phyloP scores from a whole-genome alignment of 2,113 vertebrate species.

The Scomber colias region DNA sequence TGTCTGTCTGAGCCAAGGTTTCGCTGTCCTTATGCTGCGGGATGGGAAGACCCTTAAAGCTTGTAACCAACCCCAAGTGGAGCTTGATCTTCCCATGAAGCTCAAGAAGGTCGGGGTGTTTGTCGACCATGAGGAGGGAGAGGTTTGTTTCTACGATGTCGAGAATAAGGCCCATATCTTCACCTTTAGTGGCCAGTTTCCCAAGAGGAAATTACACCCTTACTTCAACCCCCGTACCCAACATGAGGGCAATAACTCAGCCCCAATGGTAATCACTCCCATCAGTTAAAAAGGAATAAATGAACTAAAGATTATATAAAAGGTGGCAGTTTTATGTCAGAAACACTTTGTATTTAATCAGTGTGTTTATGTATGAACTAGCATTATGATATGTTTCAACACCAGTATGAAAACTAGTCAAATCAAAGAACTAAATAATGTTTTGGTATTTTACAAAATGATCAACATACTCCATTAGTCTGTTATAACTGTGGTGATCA shows the following conservation, averaged over 20 bases:
- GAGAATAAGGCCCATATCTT: neutral
- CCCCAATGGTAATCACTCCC: slow-evolving; percentile 5
- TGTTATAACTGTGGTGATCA: too few species aligned
- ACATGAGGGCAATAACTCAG: neutral
- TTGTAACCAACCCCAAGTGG: neutral
- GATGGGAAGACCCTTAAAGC: neutral
- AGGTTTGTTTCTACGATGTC: slow-evolving; percentile 25
- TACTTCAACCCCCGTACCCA: slow-evolving; percentile 7
- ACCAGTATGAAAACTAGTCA: too few species aligned
- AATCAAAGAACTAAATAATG: too few species aligned
- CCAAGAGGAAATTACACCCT: slow-evolving; percentile 1
- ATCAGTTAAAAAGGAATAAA: neutral
- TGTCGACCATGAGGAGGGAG: slow-evolving; percentile 13
- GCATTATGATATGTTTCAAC: too few species aligned
- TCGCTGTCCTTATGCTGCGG: slow-evolving; percentile 1
- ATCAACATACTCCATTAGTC: too few species aligned
- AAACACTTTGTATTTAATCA: too few species aligned
- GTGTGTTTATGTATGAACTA: too few species aligned
- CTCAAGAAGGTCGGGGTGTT: slow-evolving; percentile 6
- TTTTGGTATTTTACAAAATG: too few species aligned
- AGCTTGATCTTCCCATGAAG: neutral
- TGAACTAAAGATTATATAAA: too few species aligned
- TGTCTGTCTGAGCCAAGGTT: slow-evolving; percentile 4
- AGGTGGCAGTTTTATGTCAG: too few species aligned
- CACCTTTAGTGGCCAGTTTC: slow-evolving; percentile 12